A percentile compares a stretch with the other conserved stretches of the same genome.
These are phyloP conservation scores for Rutpela maculata DNA, from an alignment of 2,888 invertebrate species.

Conservation along the genomic window DNA sequence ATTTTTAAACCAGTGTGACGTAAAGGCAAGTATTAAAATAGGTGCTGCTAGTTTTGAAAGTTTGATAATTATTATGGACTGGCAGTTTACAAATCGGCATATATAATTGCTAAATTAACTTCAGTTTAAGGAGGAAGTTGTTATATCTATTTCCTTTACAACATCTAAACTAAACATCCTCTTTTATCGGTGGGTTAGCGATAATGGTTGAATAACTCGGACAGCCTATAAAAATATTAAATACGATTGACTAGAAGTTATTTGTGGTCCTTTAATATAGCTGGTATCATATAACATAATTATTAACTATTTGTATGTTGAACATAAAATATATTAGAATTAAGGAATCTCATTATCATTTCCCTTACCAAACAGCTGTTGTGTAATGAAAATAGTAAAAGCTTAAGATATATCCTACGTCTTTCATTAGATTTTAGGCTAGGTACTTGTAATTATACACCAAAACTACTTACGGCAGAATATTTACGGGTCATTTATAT, in stretches of 20 bases:
- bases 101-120: background rate
- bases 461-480: conserved; percentile 64
- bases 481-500: conserved; percentile 66
- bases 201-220: conserved; percentile 3
- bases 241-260: background rate
- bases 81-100: conserved; percentile 2
- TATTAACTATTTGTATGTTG: conserved; percentile 35
- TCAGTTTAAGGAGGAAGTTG: conserved; percentile 1
- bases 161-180: conserved; percentile 3
- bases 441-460: conserved; percentile 59
- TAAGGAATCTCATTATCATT: conserved; percentile 36
- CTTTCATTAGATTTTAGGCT: conserved; percentile 69
- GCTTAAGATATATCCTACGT: conserved; percentile 64
- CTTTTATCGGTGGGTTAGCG: background rate
- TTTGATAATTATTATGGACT: conserved; percentile 7
- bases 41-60: background rate
- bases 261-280: conserved; percentile 14
- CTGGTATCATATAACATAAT: conserved; percentile 37
- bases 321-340: conserved; percentile 32
- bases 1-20: background rate
- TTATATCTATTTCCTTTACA: background rate
- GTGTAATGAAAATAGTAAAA: conserved; percentile 42
- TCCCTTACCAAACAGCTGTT: conserved; percentile 42
- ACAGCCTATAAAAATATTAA: background rate
- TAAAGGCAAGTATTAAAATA: background rate